A percentile compares a stretch with the other conserved stretches of the same genome.
phyloP scores from a whole-genome alignment of 1,140 invertebrate species.

The Drosophila navojoa region DNA sequence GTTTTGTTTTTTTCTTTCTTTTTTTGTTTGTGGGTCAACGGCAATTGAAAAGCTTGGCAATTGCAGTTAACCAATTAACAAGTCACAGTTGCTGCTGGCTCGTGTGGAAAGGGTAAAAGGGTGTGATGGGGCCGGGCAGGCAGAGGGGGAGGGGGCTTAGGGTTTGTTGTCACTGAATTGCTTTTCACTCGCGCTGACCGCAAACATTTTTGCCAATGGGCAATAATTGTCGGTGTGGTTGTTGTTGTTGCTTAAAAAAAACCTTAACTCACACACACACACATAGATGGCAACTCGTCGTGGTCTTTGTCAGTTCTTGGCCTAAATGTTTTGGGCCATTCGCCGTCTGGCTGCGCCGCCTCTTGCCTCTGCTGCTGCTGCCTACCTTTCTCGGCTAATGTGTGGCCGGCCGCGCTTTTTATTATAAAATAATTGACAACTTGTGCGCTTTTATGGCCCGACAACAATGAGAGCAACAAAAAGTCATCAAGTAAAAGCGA shows the following conservation, averaged over 20 bases:
- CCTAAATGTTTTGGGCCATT: constrained; percentile 56
- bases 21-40: constrained; percentile 61
- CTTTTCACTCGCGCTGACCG: constrained; percentile 40
- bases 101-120: background rate
- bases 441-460: constrained; percentile 48
- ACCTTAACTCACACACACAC: constrained; percentile 22
- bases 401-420: constrained; percentile 40
- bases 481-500: constrained; percentile 56
- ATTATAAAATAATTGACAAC: constrained; percentile 79
- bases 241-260: constrained; percentile 16
- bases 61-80: constrained; percentile 75
- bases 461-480: constrained; percentile 62
- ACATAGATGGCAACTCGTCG: constrained; percentile 24
- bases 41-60: constrained; percentile 69
- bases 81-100: background rate
- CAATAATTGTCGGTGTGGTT: constrained; percentile 25
- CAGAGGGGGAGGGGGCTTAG: background rate
- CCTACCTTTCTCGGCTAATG: constrained; percentile 1
- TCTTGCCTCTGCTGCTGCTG: background rate
- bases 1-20: constrained; percentile 37
- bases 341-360: background rate
- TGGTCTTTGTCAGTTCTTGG: constrained; percentile 64
- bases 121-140: background rate
- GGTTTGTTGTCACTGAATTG: constrained; percentile 10
- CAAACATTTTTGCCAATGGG: constrained; percentile 34